phyloP scores from a whole-genome alignment of 1,140 invertebrate species.

The Formica selysi region DNA sequence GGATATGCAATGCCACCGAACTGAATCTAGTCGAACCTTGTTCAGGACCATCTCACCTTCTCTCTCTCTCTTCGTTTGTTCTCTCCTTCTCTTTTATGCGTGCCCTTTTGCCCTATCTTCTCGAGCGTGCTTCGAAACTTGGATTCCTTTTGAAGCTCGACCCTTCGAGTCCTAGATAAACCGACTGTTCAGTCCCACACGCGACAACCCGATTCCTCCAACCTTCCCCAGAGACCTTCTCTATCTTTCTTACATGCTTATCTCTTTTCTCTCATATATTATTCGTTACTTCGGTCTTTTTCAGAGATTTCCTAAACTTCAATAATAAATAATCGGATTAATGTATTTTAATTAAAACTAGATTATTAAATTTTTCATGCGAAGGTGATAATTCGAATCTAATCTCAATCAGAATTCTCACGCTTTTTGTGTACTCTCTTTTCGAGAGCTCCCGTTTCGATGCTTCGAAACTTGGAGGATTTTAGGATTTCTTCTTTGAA shows the following conservation, averaged over 20 bases:
- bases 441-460: too few relatives aligned
- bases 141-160: conserved; percentile 29
- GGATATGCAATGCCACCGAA: conserved; percentile 81
- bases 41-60: conserved; percentile 60
- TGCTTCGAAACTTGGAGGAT: conserved; percentile 21
- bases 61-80: background rate
- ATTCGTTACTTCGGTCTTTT: background rate
- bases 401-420: background rate
- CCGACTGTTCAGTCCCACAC: conserved; percentile 42
- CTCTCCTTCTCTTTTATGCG: background rate
- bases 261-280: background rate
- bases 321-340: background rate
- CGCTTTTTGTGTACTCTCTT: background rate
- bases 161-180: conserved; percentile 55
- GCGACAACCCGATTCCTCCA: background rate
- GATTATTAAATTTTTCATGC: background rate
- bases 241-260: background rate
- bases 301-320: background rate
- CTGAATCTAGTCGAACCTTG: conserved; percentile 71
- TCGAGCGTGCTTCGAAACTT: conserved; percentile 39
- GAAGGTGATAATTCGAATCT: background rate
- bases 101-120: conserved; percentile 15
- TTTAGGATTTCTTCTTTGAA: conserved; percentile 26
- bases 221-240: background rate
- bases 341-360: background rate